Conservation (phyloP, 2,888 invertebrate species). For the Dasypolia templi region DNA sequence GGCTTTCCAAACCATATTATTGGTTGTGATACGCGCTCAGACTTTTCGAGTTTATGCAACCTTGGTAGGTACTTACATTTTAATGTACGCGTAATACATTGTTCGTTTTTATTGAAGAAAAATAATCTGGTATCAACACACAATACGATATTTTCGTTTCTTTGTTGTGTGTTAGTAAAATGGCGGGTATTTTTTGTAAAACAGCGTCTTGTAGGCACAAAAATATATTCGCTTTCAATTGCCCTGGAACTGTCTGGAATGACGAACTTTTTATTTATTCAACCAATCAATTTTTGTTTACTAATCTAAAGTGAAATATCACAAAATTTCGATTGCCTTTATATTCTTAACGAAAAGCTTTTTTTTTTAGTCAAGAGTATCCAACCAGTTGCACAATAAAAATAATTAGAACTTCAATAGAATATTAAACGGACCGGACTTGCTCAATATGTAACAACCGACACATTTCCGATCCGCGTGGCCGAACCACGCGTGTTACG, state of each 20-base stretch:
- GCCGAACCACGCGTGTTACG: slow-evolving; percentile 25
- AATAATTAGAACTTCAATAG: slow-evolving; percentile 28
- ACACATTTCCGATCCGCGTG: slow-evolving; percentile 36
- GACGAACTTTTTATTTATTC: slow-evolving; percentile 13
- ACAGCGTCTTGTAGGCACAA: slow-evolving; percentile 13
- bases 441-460: slow-evolving; percentile 30
- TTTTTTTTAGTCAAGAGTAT: neutral
- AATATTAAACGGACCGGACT: slow-evolving; percentile 19
- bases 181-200: neutral
- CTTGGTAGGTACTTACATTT: slow-evolving; percentile 8
- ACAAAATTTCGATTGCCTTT: neutral
- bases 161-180: slow-evolving; percentile 6
- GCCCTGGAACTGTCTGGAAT: slow-evolving; percentile 12
- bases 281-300: slow-evolving; percentile 5
- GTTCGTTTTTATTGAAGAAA: slow-evolving; percentile 16
- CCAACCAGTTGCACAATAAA: slow-evolving; percentile 40
- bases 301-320: neutral
- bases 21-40: slow-evolving; percentile 14
- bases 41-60: slow-evolving; percentile 7
- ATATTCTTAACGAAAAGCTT: neutral
- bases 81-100: neutral
- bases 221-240: slow-evolving; percentile 13
- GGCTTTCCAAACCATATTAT: neutral
- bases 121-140: neutral
- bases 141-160: neutral